Conservation (phyloP, 2,888 invertebrate genomes). For the Resseliella maxima region DNA sequence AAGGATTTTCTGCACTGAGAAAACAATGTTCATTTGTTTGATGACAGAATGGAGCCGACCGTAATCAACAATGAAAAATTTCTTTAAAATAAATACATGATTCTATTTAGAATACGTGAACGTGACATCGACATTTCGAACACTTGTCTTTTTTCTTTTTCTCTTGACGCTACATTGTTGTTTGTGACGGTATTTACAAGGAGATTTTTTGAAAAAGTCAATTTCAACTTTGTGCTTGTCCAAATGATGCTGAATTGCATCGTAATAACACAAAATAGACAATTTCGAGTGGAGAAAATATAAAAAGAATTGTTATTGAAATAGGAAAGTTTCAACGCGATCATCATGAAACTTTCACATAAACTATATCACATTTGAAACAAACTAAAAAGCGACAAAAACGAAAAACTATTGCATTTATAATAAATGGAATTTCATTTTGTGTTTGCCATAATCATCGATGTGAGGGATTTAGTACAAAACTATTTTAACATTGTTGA, state of each 20-base stretch:
- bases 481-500: background rate
- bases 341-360: background rate
- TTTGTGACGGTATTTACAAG: background rate
- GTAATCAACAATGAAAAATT: background rate
- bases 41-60: slow-evolving; percentile 9
- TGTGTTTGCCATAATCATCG: background rate
- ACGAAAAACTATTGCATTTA: slow-evolving; percentile 11
- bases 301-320: no score
- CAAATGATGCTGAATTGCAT: background rate
- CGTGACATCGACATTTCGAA: slow-evolving; percentile 9
- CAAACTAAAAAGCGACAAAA: no score
- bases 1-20: slow-evolving; percentile 30
- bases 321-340: no score
- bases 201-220: background rate
- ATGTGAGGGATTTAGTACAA: background rate
- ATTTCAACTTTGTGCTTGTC: background rate
- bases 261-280: background rate
- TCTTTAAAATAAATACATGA: slow-evolving; percentile 30
- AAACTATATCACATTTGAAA: slow-evolving; percentile 2
- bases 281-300: background rate
- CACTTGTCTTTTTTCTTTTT: background rate
- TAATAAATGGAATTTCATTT: slow-evolving; percentile 29
- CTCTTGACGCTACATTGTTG: background rate
- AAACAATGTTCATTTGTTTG: slow-evolving; percentile 4
- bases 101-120: slow-evolving; percentile 48